phyloP scores from a whole-genome alignment of 2,113 vertebrate species.

The Emydocephalus ijimae region DNA sequence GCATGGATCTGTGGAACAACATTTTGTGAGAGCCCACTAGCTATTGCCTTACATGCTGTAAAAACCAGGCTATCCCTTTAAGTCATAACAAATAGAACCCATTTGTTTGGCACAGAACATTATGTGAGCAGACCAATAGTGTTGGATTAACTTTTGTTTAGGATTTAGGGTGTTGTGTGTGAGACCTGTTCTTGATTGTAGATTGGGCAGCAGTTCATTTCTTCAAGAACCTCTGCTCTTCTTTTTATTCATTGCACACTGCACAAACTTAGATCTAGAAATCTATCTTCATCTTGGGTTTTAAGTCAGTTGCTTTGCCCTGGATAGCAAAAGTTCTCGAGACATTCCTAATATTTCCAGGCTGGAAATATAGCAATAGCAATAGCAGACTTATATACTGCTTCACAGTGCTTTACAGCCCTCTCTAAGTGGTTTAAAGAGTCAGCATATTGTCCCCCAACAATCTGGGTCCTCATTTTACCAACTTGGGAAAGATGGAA shows the following conservation, averaged over 20 bases:
- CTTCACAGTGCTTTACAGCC: too few relatives aligned
- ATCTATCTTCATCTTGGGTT: background rate
- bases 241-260: background rate
- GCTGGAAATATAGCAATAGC: background rate
- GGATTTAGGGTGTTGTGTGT: background rate
- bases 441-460: too few relatives aligned
- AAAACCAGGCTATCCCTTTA: background rate
- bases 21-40: background rate
- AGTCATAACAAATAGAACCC: background rate
- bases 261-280: background rate
- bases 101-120: background rate
- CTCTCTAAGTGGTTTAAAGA: too few relatives aligned
- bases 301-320: background rate
- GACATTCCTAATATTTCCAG: background rate
- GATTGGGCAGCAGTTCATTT: background rate
- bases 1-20: background rate
- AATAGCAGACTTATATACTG: too few relatives aligned
- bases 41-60: background rate
- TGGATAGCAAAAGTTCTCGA: background rate
- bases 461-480: too few relatives aligned
- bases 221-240: background rate
- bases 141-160: background rate
- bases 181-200: background rate
- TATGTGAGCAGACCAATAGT: background rate
- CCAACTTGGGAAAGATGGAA: too few relatives aligned